Conservation (phyloP, 2,888 invertebrate genomes). For the Nycteola revayana region DNA sequence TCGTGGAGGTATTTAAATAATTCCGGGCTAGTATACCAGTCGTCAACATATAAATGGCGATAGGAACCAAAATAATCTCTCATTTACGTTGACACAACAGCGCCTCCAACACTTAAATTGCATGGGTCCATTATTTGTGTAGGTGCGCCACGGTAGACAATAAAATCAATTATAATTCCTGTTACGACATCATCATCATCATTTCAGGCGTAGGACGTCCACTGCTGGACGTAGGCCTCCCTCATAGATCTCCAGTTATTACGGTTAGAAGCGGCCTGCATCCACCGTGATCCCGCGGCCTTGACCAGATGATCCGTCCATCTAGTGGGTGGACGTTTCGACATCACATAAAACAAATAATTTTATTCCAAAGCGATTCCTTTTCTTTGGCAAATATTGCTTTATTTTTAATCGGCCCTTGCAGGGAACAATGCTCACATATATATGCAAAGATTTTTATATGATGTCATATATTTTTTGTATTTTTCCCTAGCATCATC, state of each 20-base stretch:
- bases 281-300: too few relatives aligned
- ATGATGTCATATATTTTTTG: conserved; percentile 7
- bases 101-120: conserved; percentile 16
- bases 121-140: conserved; percentile 13
- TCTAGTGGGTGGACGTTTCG: too few relatives aligned
- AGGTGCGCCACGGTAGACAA: conserved; percentile 21
- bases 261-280: too few relatives aligned
- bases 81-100: conserved; percentile 15
- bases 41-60: conserved; percentile 20
- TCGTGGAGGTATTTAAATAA: conserved; percentile 16
- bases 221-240: too few relatives aligned
- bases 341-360: conserved; percentile 21
- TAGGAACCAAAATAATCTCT: conserved; percentile 14
- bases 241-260: too few relatives aligned
- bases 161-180: conserved; percentile 23
- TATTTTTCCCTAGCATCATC: conserved; percentile 11
- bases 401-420: conserved; percentile 15
- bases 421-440: conserved; percentile 17
- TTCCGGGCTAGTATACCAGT: conserved; percentile 22
- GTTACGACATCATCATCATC: conserved; percentile 22
- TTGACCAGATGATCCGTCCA: too few relatives aligned
- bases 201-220: too few relatives aligned
- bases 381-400: conserved; percentile 21
- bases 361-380: conserved; percentile 20
- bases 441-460: conserved; percentile 14